A percentile compares a stretch with the other conserved stretches of the same genome.
phyloP scores from a whole-genome alignment of 2,888 invertebrate genomes.

The Lepidochrysops patricia region DNA sequence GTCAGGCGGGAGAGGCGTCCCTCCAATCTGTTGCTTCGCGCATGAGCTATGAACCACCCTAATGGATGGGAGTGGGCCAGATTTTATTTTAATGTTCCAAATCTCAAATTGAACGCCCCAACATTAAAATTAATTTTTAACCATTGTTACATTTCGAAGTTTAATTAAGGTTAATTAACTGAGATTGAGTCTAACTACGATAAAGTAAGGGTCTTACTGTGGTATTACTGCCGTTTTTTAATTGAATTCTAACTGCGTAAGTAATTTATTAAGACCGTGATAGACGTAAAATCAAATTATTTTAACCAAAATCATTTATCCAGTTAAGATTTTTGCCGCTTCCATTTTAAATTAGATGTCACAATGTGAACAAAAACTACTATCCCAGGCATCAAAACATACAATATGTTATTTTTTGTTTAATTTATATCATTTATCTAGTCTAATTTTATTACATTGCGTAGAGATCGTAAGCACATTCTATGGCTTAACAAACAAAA shows the following conservation, averaged over 20 bases:
- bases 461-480: too few species aligned
- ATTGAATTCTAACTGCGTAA: neutral
- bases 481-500: too few species aligned
- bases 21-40: constrained; percentile 50
- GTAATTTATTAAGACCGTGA: neutral
- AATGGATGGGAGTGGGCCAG: constrained; percentile 10
- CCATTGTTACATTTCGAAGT: neutral
- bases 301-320: too few species aligned
- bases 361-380: too few species aligned
- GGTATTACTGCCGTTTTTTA: neutral
- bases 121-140: constrained; percentile 1
- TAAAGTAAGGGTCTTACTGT: neutral
- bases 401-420: too few species aligned
- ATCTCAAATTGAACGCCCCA: neutral
- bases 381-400: too few species aligned
- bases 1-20: constrained; percentile 28
- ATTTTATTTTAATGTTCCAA: neutral
- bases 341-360: too few species aligned
- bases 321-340: too few species aligned
- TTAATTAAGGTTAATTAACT: neutral
- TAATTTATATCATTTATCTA: too few species aligned
- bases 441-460: too few species aligned
- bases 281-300: too few species aligned
- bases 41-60: constrained; percentile 34
- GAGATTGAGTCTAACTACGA: neutral